phyloP scores from a whole-genome alignment of 2,888 invertebrate genomes.

The Globia sparganii region DNA sequence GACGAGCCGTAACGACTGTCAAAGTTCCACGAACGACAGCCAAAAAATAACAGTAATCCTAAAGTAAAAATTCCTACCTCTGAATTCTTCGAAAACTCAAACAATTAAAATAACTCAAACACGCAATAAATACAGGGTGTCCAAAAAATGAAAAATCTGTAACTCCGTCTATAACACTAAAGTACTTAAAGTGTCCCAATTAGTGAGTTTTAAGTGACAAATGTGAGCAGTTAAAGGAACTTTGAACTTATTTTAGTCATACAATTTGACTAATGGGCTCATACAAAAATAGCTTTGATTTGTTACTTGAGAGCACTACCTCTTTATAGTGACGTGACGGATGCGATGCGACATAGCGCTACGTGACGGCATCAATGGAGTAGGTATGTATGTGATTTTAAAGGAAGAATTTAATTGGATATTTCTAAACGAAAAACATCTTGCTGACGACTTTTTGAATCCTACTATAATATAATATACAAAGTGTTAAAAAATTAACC shows the following conservation, averaged over 20 bases:
- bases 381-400: no score
- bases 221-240: constrained; percentile 74
- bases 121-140: constrained; percentile 44
- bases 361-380: background rate
- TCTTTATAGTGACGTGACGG: constrained; percentile 64
- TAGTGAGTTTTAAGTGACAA: constrained; percentile 77
- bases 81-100: background rate
- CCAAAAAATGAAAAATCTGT: constrained; percentile 64
- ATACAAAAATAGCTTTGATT: constrained; percentile 85
- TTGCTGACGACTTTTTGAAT: no score
- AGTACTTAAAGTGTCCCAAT: constrained; percentile 75
- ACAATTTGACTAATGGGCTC: constrained; percentile 84
- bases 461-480: no score
- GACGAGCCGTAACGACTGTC: background rate
- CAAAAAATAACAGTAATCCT: background rate
- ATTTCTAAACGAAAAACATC: no score
- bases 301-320: constrained; percentile 70
- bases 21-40: background rate
- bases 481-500: no score
- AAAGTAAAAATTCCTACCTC: background rate
- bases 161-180: constrained; percentile 60
- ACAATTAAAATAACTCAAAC: constrained; percentile 59
- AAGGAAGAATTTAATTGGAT: no score
- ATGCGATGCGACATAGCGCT: constrained; percentile 61
- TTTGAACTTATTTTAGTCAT: constrained; percentile 81